Evolutionary conservation across 2,888 invertebrate genomes (phyloP).

Genomic region (Agriopis aurantiaria): DNA sequence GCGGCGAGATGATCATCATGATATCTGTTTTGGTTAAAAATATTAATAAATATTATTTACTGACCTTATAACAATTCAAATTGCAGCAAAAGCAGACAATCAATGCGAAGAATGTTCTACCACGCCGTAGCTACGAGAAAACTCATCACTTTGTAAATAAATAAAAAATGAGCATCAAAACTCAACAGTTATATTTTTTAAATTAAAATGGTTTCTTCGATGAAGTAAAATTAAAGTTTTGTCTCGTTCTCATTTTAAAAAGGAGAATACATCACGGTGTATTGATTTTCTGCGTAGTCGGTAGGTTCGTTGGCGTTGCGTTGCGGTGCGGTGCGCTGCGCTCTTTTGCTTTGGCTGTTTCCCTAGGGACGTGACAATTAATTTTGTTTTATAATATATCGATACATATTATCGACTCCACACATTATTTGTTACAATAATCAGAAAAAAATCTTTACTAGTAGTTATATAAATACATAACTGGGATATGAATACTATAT

Average conservation of each 20-base stretch:
- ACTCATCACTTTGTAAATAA: conserved; percentile 86
- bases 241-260: conserved; percentile 86
- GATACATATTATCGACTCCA: neutral
- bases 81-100: conserved; percentile 78
- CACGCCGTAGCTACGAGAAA: conserved; percentile 85
- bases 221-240: conserved; percentile 81
- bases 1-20: conserved; percentile 29
- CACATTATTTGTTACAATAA: neutral
- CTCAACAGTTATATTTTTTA: conserved; percentile 80
- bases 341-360: conserved; percentile 16
- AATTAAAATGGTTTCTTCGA: conserved; percentile 81
- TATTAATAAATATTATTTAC: conserved; percentile 59
- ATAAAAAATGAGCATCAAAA: conserved; percentile 86
- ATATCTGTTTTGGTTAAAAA: conserved; percentile 24
- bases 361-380: neutral
- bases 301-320: conserved; percentile 46
- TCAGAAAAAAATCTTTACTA: too few species aligned
- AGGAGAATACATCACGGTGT: conserved; percentile 81
- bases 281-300: conserved; percentile 82
- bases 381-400: neutral
- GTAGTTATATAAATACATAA: too few species aligned
- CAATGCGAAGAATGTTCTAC: conserved; percentile 82
- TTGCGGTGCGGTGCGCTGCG: conserved; percentile 6
- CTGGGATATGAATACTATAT: too few species aligned
- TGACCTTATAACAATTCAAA: conserved; percentile 78